phyloP scores from a whole-genome alignment of 2,113 vertebrate genomes.

The Elachura formosa region DNA sequence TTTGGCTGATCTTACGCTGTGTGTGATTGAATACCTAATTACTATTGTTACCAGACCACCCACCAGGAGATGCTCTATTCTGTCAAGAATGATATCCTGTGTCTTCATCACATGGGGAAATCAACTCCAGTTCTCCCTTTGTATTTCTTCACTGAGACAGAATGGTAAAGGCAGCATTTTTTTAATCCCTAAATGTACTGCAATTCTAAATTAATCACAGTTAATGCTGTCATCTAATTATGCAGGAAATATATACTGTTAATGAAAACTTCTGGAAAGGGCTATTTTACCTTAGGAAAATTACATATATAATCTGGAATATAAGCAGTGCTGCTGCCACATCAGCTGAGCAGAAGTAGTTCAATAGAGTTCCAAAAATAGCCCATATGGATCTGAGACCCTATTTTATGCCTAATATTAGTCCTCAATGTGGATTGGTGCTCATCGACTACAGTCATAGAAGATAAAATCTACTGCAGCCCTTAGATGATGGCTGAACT shows the following conservation, averaged over 20 bases:
- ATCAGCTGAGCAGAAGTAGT: background rate
- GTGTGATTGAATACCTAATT: constrained; percentile 59
- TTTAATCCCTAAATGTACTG: background rate
- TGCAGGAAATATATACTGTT: background rate
- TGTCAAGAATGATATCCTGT: background rate
- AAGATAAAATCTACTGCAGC: background rate
- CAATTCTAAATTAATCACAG: constrained; percentile 25
- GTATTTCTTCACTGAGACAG: background rate
- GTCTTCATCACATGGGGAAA: background rate
- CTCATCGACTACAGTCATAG: background rate
- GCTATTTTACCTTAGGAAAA: constrained; percentile 37
- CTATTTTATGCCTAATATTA: background rate
- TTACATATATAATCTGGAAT: background rate
- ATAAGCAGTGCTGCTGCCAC: background rate
- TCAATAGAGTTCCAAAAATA: background rate
- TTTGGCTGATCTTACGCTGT: constrained; percentile 2
- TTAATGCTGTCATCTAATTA: constrained; percentile 8
- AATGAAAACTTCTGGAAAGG: constrained; percentile 39
- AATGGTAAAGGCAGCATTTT: background rate
- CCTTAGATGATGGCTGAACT: background rate
- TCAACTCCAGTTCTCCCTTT: background rate
- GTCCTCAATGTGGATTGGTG: background rate
- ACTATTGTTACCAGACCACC: constrained; percentile 9
- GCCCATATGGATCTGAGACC: background rate
- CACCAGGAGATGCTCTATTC: background rate